Conservation (phyloP, 53 echinoderm and acorn worm species). For the Temnopleurus reevesii region DNA sequence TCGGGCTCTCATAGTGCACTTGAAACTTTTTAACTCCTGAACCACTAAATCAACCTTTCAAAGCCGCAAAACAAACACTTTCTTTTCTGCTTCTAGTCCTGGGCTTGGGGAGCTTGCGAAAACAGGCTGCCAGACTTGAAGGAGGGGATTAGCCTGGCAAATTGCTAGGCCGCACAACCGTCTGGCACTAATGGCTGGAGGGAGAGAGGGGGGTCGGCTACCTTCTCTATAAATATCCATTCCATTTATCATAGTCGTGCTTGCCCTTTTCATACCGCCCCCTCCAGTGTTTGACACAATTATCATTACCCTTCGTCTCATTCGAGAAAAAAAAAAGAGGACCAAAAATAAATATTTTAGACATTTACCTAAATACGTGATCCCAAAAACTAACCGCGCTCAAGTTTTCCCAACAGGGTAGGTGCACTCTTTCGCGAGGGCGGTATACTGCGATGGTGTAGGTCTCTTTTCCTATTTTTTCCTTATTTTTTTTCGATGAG, state of each 20-base stretch:
- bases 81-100: conserved; percentile 4
- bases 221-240: conserved; percentile 27
- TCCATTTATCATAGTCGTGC: conserved; percentile 26
- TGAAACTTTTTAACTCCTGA: conserved; percentile 23
- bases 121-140: conserved; percentile 9
- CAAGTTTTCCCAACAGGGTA: not conserved
- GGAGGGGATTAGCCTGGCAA: conserved; percentile 38
- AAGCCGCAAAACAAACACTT: conserved; percentile 46
- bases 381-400: not conserved
- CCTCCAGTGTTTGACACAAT: conserved; percentile 51
- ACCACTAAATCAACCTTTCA: conserved; percentile 25
- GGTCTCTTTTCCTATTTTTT: too few relatives aligned
- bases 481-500: not conserved
- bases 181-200: conserved; percentile 43
- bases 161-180: not conserved
- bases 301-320: conserved; percentile 15
- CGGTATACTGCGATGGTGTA: not conserved
- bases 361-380: not conserved
- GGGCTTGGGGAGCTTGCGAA: not conserved
- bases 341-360: not conserved
- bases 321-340: not conserved
- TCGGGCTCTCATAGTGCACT: conserved; percentile 11
- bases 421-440: not conserved
- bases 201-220: not conserved
- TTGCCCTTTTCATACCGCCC: conserved; percentile 9